Base-by-base conservation (phyloP, 2,797 vertebrate species). In the Bufotes viridis region DNA sequence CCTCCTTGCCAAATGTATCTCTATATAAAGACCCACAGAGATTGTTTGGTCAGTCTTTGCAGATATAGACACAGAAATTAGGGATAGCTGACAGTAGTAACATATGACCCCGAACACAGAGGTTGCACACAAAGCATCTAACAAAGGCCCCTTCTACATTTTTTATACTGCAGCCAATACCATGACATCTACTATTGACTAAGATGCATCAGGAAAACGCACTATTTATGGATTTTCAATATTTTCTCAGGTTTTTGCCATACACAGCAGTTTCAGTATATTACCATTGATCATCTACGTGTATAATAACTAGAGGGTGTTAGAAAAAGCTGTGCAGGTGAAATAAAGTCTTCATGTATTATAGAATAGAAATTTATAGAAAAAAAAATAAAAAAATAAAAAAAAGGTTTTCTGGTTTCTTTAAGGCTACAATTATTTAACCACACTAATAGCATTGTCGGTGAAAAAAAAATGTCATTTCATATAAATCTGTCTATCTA, bases 201-300 rank as follows among this genome's bases (percentile, higher is more conserved):
- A 3, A 26, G 83, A 85, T 24, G 29, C 72, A 63, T 76, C 72
- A 78, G 49, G 72, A 51, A 84, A 76, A 61, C 83, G 78, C 42
- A 65, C 72, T 26, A 85, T 42, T 63, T 85, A 85, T 85, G 72
- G 83, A 78, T 85, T 85, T 18, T 78, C 83, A 76, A 85, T 85
- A 78, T 85, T 78, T 78, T 78, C 34, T 53, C 83, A 51, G 70
- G 57, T 84, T 85, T 85, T 76, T 24, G 53, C 72, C 12, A 18
- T 84, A 75, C 55, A 29, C 72, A 84, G 82, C 82, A 61, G 53
- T 84, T 85, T 85, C 22, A 20, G 34, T 63, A 51, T 65, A 85
- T 76, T 76, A 55, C 22, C 83, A 85, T 85, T 29, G 83, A 85
- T 85, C 42, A 85, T 22, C 57, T 51, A 14, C 0, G 8, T 65